phyloP scores from a whole-genome alignment of 2,797 vertebrate species.

The Chelmon rostratus region DNA sequence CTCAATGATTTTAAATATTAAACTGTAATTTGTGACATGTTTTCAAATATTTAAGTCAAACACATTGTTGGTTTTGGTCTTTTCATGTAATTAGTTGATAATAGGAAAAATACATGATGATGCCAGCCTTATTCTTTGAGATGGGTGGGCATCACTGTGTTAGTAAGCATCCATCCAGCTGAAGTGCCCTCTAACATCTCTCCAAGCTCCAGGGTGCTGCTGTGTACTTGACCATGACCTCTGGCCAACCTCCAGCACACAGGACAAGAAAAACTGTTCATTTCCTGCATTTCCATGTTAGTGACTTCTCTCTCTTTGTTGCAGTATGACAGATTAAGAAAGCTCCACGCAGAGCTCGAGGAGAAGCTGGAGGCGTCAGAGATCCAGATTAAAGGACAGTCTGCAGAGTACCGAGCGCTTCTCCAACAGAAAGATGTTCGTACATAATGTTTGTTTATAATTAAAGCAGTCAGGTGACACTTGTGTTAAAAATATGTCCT shows the following conservation, averaged over 20 bases:
- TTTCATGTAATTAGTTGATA: no score
- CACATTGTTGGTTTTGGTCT: no score
- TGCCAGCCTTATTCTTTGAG: no score
- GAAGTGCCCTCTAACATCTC: background rate
- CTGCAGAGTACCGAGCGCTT: conserved; percentile 90
- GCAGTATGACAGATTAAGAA: conserved; percentile 93
- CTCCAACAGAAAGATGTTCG: conserved; percentile 96
- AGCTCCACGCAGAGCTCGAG: conserved; percentile 91
- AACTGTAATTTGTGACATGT: no score
- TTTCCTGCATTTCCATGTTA: background rate
- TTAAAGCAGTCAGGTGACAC: background rate
- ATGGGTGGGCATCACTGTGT: no score
- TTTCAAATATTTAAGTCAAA: no score
- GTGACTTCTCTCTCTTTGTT: conserved; percentile 42
- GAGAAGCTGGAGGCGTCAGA: conserved; percentile 96
- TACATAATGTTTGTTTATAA: background rate
- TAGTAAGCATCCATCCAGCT: background rate
- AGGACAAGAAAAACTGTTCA: background rate
- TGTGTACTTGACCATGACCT: background rate
- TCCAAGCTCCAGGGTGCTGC: background rate
- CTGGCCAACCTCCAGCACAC: no score
- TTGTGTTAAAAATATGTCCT: background rate
- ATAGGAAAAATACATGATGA: no score
- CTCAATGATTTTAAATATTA: no score
- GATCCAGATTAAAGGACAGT: conserved; percentile 94